phyloP scores from a whole-genome alignment of 2,888 invertebrate genomes.

The Xylophagus ater region DNA sequence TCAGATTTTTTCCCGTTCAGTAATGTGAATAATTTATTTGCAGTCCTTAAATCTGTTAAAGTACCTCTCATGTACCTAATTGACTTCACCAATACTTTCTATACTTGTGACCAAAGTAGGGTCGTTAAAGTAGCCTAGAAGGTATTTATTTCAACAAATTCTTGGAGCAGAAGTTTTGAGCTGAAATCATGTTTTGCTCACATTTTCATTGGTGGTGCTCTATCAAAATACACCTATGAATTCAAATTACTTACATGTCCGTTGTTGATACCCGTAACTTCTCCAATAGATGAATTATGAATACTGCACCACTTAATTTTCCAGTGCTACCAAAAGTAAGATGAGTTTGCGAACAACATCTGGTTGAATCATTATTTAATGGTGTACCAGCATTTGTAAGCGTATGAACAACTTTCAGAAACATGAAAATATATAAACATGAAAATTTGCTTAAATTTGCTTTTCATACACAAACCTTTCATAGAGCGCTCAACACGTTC shows the following conservation, averaged over 20 bases:
- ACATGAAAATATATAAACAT: too few relatives aligned
- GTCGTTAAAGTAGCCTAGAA: not conserved
- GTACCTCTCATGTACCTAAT: too few relatives aligned
- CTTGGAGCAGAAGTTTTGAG: not conserved
- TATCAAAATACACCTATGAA: too few relatives aligned
- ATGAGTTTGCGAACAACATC: slow-evolving; percentile 69
- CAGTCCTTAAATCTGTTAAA: too few relatives aligned
- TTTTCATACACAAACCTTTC: too few relatives aligned
- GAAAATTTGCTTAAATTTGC: too few relatives aligned
- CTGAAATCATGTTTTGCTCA: too few relatives aligned
- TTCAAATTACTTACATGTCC: slow-evolving; percentile 49
- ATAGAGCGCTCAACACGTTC: slow-evolving; percentile 32
- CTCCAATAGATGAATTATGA: slow-evolving; percentile 77
- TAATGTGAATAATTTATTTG: too few relatives aligned
- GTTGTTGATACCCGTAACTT: slow-evolving; percentile 76
- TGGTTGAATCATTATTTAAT: slow-evolving; percentile 73
- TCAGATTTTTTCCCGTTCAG: too few relatives aligned
- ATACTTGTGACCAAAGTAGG: too few relatives aligned
- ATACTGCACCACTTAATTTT: slow-evolving; percentile 79
- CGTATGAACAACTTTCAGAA: slow-evolving; percentile 28
- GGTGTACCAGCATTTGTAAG: slow-evolving; percentile 79
- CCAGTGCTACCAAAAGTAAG: slow-evolving; percentile 74
- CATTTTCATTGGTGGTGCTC: too few relatives aligned
- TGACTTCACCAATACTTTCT: too few relatives aligned
- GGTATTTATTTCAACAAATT: slow-evolving; percentile 2